Evolutionary conservation across 2,888 invertebrate genomes (phyloP).

Genomic region (Petrolisthes manimaculis): DNA sequence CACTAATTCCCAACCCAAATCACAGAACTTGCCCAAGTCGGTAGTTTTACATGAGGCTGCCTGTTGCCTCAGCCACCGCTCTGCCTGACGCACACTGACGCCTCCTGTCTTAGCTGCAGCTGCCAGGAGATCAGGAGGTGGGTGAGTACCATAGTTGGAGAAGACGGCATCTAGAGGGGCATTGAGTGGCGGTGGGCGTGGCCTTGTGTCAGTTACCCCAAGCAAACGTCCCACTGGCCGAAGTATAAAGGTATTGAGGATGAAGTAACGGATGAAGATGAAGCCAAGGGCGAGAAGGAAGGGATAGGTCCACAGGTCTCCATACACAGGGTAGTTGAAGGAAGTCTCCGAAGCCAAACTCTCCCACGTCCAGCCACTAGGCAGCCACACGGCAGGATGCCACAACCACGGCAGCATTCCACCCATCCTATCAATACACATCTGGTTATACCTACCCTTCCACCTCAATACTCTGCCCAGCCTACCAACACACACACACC

Average conservation of each 20-base stretch:
- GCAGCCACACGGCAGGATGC: constrained; percentile 51
- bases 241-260: constrained; percentile 53
- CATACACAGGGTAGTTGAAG: constrained; percentile 38
- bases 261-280: constrained; percentile 47
- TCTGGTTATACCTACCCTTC: neutral
- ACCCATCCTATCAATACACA: constrained; percentile 37
- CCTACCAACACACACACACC: constrained; percentile 14
- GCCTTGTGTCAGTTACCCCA: constrained; percentile 22
- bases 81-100: constrained; percentile 86
- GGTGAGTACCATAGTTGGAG: constrained; percentile 31
- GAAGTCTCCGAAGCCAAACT: constrained; percentile 21
- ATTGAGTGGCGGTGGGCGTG: constrained; percentile 35
- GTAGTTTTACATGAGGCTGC: constrained; percentile 89
- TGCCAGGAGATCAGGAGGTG: constrained; percentile 21
- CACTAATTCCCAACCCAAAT: constrained; percentile 70
- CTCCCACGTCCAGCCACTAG: constrained; percentile 54
- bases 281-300: constrained; percentile 42
- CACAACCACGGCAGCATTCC: constrained; percentile 49
- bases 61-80: constrained; percentile 89
- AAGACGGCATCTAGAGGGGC: constrained; percentile 38
- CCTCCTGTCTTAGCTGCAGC: constrained; percentile 82
- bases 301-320: constrained; percentile 51
- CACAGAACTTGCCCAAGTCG: constrained; percentile 89
- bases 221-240: constrained; percentile 27
- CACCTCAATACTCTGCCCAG: neutral